Evolutionary conservation across 2,797 vertebrate genomes (phyloP).

Genomic region (Smutsia temminckii): DNA sequence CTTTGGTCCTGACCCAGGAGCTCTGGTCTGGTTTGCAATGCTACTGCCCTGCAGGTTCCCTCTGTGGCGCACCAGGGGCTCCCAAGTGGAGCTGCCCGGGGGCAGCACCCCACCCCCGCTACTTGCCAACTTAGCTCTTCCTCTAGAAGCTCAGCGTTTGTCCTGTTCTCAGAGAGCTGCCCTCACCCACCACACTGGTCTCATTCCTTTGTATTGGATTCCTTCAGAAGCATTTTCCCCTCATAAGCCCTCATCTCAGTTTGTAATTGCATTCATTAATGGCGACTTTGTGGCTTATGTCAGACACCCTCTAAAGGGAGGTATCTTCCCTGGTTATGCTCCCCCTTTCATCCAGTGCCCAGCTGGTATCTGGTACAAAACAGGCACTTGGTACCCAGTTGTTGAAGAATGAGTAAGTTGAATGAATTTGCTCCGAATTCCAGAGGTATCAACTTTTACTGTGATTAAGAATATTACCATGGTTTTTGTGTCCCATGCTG

Average conservation of each 20-base stretch:
- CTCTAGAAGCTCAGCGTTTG: neutral
- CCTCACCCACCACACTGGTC: neutral
- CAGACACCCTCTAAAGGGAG: neutral
- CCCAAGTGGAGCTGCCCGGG: neutral
- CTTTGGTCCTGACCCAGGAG: neutral
- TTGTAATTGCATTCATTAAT: neutral
- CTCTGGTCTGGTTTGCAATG: neutral
- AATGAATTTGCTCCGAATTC: neutral
- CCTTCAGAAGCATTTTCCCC: neutral
- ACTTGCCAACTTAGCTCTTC: neutral
- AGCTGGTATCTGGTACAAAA: neutral
- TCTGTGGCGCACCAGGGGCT: neutral
- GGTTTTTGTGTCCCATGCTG: neutral
- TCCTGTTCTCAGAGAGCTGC: neutral
- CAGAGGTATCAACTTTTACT: neutral
- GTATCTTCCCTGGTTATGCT: neutral
- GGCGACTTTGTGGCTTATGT: neutral
- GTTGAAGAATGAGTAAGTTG: neutral
- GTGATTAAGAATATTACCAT: neutral
- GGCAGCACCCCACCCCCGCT: neutral
- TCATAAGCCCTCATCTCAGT: neutral
- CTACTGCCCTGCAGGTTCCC: neutral
- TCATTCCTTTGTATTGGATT: neutral
- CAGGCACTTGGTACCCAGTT: neutral
- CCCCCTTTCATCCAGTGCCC: neutral